These are phyloP conservation scores for Drosophila hamatofila DNA, from an alignment of 2,888 invertebrate species.

Conservation along the genomic window DNA sequence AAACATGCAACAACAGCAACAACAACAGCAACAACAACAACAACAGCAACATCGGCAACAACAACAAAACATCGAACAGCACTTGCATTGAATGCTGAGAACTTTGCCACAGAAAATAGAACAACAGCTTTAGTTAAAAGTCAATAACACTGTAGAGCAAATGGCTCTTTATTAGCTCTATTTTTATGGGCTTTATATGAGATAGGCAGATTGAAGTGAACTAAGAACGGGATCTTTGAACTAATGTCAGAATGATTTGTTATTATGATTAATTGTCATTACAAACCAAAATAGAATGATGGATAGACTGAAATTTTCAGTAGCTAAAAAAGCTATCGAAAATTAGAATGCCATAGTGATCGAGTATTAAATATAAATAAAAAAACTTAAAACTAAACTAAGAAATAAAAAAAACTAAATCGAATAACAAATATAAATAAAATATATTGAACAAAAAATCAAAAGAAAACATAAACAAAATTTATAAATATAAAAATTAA, in stretches of 20 bases:
- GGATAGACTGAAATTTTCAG: no score
- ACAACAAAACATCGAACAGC: slow-evolving; percentile 62
- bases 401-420: no score
- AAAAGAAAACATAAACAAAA: no score
- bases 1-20: slow-evolving; percentile 67
- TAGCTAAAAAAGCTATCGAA: no score
- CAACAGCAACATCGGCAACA: slow-evolving; percentile 37
- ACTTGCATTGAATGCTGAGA: slow-evolving; percentile 71
- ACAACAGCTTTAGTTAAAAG: slow-evolving; percentile 67
- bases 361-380: no score
- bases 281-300: background rate
- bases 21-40: slow-evolving; percentile 31
- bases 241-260: background rate
- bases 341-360: no score
- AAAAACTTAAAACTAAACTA: no score
- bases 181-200: background rate
- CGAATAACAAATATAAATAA: no score
- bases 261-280: background rate
- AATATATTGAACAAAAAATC: no score
- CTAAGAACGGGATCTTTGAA: background rate
- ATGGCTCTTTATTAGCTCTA: background rate
- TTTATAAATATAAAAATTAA: no score
- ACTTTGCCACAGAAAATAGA: slow-evolving; percentile 69
- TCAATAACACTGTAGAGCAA: slow-evolving; percentile 64
- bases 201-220: background rate